These are phyloP conservation scores for Bombus waltoni DNA, from an alignment of 1,140 invertebrate species.

Conservation along the genomic window DNA sequence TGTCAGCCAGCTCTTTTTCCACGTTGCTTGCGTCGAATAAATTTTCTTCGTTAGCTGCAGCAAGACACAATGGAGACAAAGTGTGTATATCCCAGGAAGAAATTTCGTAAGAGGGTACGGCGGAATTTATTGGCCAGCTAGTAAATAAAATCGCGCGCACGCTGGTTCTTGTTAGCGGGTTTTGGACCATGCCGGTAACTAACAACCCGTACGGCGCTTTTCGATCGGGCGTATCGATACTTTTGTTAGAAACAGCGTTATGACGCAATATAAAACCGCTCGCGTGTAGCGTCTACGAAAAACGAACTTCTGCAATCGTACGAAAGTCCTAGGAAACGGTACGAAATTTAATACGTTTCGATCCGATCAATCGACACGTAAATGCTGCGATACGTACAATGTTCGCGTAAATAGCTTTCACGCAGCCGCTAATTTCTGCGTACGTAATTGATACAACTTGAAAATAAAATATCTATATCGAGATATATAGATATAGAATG, in stretches of 20 bases:
- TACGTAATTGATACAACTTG: too few species aligned
- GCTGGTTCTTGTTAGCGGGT: not conserved
- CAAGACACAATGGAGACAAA: not conserved
- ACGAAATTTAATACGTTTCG: too few species aligned
- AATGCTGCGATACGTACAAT: too few species aligned
- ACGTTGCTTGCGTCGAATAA: not conserved
- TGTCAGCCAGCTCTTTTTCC: slow-evolving; percentile 14
- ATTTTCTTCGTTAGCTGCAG: slow-evolving; percentile 1
- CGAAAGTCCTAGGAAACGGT: too few species aligned
- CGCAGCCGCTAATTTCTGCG: too few species aligned
- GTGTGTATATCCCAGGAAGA: not conserved
- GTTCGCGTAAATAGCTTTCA: too few species aligned
- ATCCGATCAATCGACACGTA: too few species aligned
- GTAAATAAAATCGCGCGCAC: not conserved
- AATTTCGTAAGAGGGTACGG: slow-evolving; percentile 20
- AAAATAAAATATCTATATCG: too few species aligned
- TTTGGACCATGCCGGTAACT: not conserved
- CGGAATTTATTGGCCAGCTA: not conserved
- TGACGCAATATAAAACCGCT: not conserved
- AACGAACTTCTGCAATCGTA: too few species aligned
- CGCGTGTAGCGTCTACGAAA: too few species aligned
- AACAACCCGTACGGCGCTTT: not conserved
- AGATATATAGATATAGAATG: too few species aligned
- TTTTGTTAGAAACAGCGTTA: not conserved
- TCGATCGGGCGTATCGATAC: not conserved